phyloP scores from a whole-genome alignment of 2,797 vertebrate genomes.

The Poliocrania exsul region DNA sequence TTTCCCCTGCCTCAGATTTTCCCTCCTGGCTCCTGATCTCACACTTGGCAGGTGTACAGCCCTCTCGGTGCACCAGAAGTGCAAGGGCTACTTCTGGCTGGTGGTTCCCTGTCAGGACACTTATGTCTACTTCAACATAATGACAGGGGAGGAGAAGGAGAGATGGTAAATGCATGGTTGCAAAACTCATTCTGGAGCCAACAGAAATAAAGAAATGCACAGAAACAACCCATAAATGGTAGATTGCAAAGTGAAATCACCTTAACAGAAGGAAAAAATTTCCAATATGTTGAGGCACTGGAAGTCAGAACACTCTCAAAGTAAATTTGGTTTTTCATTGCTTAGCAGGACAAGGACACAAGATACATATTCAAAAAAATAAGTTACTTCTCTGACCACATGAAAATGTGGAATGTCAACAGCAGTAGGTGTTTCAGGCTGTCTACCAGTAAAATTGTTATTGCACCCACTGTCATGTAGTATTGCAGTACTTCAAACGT shows the following conservation, averaged over 20 bases:
- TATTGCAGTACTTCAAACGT: neutral
- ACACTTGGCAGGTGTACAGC: neutral
- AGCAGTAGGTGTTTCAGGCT: neutral
- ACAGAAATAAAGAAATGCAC: neutral
- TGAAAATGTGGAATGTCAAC: neutral
- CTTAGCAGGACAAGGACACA: neutral
- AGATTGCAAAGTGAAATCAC: neutral
- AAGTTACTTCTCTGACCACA: neutral
- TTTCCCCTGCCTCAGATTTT: neutral
- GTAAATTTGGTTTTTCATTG: neutral
- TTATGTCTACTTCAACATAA: neutral
- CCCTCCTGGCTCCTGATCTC: neutral
- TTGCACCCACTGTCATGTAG: neutral
- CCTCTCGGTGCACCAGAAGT: accelerated
- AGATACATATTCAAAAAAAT: neutral
- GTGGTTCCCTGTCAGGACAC: neutral
- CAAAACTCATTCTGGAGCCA: neutral
- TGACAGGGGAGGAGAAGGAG: neutral
- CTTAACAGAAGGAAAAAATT: neutral
- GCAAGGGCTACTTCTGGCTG: neutral
- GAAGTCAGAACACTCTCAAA: neutral
- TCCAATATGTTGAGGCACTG: neutral
- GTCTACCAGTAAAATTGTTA: neutral
- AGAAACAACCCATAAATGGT: neutral
- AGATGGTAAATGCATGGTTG: neutral